Base-by-base conservation (phyloP, 2,797 vertebrate species). In the Echeneis naucrates region DNA sequence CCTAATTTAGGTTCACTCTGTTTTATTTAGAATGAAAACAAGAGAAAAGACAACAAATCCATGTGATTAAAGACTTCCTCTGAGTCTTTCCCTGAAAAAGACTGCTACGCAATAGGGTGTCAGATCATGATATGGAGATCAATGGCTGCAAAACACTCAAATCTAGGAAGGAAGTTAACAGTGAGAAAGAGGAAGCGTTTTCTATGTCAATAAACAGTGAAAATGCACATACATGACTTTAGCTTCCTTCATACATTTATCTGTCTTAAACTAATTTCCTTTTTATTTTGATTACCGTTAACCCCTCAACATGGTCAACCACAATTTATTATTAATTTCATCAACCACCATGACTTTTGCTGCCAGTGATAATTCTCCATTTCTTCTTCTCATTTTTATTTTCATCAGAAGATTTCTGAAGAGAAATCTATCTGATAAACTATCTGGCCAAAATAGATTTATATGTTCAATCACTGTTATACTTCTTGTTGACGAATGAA, bases 21-120 rank as follows among this genome's bases (percentile, higher is more conserved):
- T 56, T 61, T 37, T 12, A 2, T 42, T 54, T 23, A 7, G 47
- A 23, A 17, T 19, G 23, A 27, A 77, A 42, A 45, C 6, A 3
- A 14, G 2, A 9, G 4, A 26, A 60, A 71, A 19, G 26, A 78
- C 81, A 85, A 84, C 53, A 70, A 59, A 65, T 38, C 1, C 2
- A 23, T 19, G 32, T 21, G 37, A 66, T 32, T 21, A 19, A 66
- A 50, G 55, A 24, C 52, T 50, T 27, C 8, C 9, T 54, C 35
- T 1, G 35, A 24, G 3, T 51, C 12, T 6, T 8, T 48, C 9
- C 6, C 12, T 0, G n/a, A 16, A 23, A 47, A 12, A 42, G 9
- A 2, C 35, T 1, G 24, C 66, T 72, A 72, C 11, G 37, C 54
- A 55, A 50, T 30, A 9, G 1, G 21, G 19, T 12, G 2, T 55